Conservation (phyloP, 1,140 invertebrate genomes). For the Brachionus asplanchnoidis region DNA sequence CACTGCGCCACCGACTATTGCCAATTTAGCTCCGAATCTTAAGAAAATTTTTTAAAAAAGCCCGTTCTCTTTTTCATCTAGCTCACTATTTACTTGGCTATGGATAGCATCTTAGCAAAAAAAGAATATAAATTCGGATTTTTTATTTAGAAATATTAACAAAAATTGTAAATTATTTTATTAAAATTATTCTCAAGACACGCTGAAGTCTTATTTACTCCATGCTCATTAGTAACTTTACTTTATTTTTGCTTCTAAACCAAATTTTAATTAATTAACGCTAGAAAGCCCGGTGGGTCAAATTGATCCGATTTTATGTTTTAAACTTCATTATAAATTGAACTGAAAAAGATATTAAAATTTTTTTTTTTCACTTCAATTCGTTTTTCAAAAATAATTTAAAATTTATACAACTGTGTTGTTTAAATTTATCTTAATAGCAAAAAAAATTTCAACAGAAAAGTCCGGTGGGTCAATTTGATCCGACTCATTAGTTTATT, state of each 20-base stretch:
- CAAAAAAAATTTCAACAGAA: no score
- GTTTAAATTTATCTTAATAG: no score
- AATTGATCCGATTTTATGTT: no score
- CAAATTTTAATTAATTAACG: not conserved
- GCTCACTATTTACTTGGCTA: not conserved
- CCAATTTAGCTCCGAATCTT: slow-evolving; percentile 39
- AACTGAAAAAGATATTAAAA: no score
- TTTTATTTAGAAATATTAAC: not conserved
- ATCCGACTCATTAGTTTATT: no score
- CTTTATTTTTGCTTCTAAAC: not conserved
- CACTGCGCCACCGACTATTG: slow-evolving; percentile 20
- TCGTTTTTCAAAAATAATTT: no score
- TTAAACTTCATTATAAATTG: no score
- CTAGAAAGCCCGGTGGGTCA: no score
- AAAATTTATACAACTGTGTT: no score
- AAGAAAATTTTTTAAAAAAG: not conserved
- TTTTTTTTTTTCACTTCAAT: not conserved
- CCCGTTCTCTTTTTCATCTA: not conserved
- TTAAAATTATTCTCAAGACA: not conserved
- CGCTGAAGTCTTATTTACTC: not conserved
- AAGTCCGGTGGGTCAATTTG: no score
- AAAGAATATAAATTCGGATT: not conserved
- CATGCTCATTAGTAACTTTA: not conserved
- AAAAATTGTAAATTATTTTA: not conserved
- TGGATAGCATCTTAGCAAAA: not conserved